Conservation (phyloP, 92 coral and sea anemone species). For the Epizoanthus rinbou region DNA sequence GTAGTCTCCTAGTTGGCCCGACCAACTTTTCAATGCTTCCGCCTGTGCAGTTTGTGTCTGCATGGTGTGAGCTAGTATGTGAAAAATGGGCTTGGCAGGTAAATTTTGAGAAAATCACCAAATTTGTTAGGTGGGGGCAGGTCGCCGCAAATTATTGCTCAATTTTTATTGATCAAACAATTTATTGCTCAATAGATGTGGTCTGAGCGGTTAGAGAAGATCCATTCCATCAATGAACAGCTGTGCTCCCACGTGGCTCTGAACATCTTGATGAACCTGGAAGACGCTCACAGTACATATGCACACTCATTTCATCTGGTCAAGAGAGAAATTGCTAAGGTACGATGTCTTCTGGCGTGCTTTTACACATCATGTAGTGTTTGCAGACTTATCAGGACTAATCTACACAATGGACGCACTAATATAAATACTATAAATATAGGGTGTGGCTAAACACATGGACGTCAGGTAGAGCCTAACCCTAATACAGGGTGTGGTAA, state of each 20-base stretch:
- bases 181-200: slow-evolving; percentile 77
- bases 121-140: neutral
- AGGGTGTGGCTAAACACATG: too few species aligned
- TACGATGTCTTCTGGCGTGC: slow-evolving; percentile 11
- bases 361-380: neutral
- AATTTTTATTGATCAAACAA: neutral
- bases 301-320: slow-evolving; percentile 94
- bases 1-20: too few species aligned
- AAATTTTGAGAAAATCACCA: neutral
- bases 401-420: too few species aligned
- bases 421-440: too few species aligned
- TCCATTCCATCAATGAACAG: slow-evolving; percentile 85
- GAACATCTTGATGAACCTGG: slow-evolving; percentile 96
- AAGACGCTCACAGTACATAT: slow-evolving; percentile 98
- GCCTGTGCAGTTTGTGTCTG: too few species aligned
- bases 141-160: too few species aligned
- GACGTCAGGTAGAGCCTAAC: too few species aligned
- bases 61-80: neutral
- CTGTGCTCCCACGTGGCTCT: slow-evolving; percentile 93
- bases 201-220: slow-evolving; percentile 91
- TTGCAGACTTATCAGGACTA: too few species aligned
- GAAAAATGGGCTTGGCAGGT: neutral
- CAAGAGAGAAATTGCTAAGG: slow-evolving; percentile 95
- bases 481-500: too few species aligned
- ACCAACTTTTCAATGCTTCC: too few species aligned